phyloP scores from a whole-genome alignment of 2,797 vertebrate species.

The Vespertilio murinus region DNA sequence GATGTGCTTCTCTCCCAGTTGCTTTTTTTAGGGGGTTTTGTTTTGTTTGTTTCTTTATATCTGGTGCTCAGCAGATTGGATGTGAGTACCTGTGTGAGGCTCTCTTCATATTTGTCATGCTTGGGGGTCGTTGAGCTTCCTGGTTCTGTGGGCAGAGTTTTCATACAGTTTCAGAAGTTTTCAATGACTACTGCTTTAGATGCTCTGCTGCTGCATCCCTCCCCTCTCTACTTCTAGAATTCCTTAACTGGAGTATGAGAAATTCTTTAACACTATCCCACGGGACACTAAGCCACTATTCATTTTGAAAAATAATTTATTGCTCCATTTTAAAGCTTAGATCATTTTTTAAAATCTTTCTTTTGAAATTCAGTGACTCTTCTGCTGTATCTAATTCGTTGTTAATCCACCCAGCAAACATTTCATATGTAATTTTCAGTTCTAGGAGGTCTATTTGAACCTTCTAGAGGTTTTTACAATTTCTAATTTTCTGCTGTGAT shows the following conservation, averaged over 20 bases:
- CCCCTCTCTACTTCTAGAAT: not conserved
- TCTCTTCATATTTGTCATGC: not conserved
- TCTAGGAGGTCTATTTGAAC: not conserved
- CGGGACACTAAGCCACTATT: not conserved
- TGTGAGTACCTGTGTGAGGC: not conserved
- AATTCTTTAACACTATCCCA: not conserved
- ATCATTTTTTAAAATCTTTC: not conserved
- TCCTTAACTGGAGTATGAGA: not conserved
- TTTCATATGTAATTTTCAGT: not conserved
- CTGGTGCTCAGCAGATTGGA: not conserved
- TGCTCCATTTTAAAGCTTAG: not conserved
- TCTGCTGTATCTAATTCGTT: not conserved
- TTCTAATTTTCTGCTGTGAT: not conserved
- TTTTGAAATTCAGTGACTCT: not conserved
- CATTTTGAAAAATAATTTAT: not conserved
- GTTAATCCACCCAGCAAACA: not conserved
- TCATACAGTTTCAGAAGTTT: not conserved
- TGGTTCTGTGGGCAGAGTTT: not conserved
- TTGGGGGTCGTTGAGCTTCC: not conserved
- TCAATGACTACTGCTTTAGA: not conserved
- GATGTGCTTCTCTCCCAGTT: not conserved
- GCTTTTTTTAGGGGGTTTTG: not conserved
- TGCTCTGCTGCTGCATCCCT: not conserved
- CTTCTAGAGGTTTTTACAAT: not conserved
- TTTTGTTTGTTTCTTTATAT: not conserved